A percentile compares a stretch with the other conserved stretches of the same genome.
Evolutionary conservation across 92 coral and sea anemone species (phyloP).

Genomic region (Paragorgia papillata): DNA sequence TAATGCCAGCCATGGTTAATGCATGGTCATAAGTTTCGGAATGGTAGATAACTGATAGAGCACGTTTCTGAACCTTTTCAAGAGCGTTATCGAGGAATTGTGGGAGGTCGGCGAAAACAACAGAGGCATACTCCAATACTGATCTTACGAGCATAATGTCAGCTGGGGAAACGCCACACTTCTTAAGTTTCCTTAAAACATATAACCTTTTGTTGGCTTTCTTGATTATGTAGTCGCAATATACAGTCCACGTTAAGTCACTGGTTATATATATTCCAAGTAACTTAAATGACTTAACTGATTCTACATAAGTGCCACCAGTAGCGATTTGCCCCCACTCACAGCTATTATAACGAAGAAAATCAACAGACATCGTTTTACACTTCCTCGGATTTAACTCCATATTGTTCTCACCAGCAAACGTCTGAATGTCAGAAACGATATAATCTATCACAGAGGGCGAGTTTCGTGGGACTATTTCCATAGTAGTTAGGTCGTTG

Average conservation of each 20-base stretch:
- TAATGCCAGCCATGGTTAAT: no score
- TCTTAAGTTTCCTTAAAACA: conserved; percentile 51
- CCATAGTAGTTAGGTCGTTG: conserved; percentile 48
- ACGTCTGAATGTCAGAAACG: conserved; percentile 46
- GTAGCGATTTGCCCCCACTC: conserved; percentile 41
- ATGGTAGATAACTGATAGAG: conserved; percentile 36
- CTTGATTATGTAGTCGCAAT: conserved; percentile 44
- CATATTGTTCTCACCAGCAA: conserved; percentile 47
- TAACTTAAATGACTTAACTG: conserved; percentile 48
- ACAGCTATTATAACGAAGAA: conserved; percentile 49
- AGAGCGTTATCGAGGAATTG: conserved; percentile 23
- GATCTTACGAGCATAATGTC: conserved; percentile 48
- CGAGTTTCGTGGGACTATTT: conserved; percentile 56
- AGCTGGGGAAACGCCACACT: conserved; percentile 31
- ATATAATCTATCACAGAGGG: conserved; percentile 47
- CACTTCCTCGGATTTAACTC: conserved; percentile 47
- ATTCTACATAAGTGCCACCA: conserved; percentile 21
- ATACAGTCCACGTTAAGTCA: conserved; percentile 54
- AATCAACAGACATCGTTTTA: conserved; percentile 42
- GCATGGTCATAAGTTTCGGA: no score
- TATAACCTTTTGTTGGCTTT: conserved; percentile 55
- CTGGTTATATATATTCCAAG: conserved; percentile 51
- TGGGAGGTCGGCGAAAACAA: conserved; percentile 39
- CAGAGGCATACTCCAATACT: conserved; percentile 49
- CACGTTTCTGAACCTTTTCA: conserved; percentile 52